Conservation (phyloP, 2,888 invertebrate species). For the Sminthurides aquaticus region DNA sequence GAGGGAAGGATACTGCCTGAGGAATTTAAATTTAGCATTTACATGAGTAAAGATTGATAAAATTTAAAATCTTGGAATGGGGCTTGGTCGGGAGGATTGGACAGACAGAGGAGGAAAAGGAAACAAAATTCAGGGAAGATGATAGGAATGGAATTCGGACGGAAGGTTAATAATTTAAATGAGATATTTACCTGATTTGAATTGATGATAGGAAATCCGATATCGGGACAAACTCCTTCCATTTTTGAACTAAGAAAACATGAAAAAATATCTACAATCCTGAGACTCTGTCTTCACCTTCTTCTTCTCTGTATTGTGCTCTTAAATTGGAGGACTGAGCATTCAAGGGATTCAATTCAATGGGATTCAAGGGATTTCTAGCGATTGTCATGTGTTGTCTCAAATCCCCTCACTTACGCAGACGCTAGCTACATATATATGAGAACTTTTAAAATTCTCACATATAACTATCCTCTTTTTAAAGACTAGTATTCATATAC, state of each 20-base stretch:
- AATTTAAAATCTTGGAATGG: too few species aligned
- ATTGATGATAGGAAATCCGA: slow-evolving; percentile 10
- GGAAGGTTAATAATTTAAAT: too few species aligned
- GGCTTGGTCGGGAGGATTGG: too few species aligned
- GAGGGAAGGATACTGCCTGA: too few species aligned
- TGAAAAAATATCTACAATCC: not conserved
- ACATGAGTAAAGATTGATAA: too few species aligned
- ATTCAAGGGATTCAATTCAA: not conserved
- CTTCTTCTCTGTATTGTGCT: not conserved
- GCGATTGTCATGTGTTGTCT: slow-evolving; percentile 14
- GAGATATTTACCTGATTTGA: slow-evolving; percentile 17
- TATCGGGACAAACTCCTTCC: slow-evolving; percentile 16
- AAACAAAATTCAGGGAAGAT: too few species aligned
- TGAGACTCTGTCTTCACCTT: not conserved
- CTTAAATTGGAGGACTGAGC: not conserved
- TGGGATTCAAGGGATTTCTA: not conserved
- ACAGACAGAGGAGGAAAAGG: too few species aligned
- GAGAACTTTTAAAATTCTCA: not conserved
- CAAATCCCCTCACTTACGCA: not conserved
- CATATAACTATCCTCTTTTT: too few species aligned
- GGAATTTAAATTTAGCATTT: too few species aligned
- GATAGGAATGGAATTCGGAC: too few species aligned
- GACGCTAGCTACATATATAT: not conserved
- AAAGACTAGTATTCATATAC: too few species aligned
- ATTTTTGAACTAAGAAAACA: slow-evolving; percentile 10